These are phyloP conservation scores for Calephelis virginiensis DNA, from an alignment of 1,140 invertebrate genomes.

Conservation along the genomic window DNA sequence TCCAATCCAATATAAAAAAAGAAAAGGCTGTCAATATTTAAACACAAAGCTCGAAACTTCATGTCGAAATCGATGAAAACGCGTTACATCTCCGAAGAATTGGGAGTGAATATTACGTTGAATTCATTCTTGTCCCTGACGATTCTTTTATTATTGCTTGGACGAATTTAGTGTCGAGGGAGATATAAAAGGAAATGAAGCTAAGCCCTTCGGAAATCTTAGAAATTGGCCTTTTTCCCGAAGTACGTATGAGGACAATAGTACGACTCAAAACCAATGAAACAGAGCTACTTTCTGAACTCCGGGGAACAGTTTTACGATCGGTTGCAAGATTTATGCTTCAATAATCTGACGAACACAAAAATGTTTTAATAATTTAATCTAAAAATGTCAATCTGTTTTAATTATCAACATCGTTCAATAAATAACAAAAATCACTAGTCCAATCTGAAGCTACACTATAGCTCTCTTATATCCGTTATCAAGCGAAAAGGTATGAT, in stretches of 20 bases:
- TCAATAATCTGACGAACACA: conserved; percentile 16
- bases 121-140: conserved; percentile 57
- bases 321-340: conserved; percentile 23
- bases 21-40: not conserved
- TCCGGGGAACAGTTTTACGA: conserved; percentile 29
- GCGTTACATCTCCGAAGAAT: conserved; percentile 14
- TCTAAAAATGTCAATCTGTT: not conserved
- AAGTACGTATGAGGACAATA: conserved; percentile 42
- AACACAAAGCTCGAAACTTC: conserved; percentile 6
- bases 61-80: conserved; percentile 1
- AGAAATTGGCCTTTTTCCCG: conserved; percentile 63
- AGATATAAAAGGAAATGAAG: conserved; percentile 70
- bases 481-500: no score
- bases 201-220: conserved; percentile 69
- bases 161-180: conserved; percentile 66
- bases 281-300: conserved; percentile 21
- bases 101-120: conserved; percentile 47
- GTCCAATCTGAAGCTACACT: no score
- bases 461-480: no score
- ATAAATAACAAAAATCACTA: not conserved
- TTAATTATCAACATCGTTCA: not conserved
- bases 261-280: conserved; percentile 27
- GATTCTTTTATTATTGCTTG: conserved; percentile 64
- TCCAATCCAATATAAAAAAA: no score
- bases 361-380: conserved; percentile 21